These are phyloP conservation scores for Himalopsyche anomala DNA, from an alignment of 2,888 invertebrate genomes.

Conservation along the genomic window DNA sequence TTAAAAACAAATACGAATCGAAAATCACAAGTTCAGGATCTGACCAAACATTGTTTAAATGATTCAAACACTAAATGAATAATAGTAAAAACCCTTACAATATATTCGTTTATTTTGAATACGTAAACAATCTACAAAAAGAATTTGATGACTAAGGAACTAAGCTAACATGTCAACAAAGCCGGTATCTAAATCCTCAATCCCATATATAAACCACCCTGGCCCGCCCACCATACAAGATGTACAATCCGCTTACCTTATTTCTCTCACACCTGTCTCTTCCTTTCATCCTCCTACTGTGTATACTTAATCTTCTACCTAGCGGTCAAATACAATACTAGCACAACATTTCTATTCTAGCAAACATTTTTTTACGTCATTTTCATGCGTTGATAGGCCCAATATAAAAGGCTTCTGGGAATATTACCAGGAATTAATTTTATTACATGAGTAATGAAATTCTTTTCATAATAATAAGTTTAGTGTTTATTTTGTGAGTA, in stretches of 20 bases:
- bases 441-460: too few species aligned
- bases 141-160: too few species aligned
- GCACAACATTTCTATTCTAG: neutral
- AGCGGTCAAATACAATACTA: neutral
- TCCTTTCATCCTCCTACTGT: neutral
- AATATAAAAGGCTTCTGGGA: neutral
- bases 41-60: too few species aligned
- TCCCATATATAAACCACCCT: neutral
- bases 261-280: neutral
- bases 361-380: neutral
- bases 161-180: too few species aligned
- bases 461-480: too few species aligned
- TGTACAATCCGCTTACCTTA: neutral
- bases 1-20: too few species aligned
- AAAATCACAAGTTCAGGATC: too few species aligned
- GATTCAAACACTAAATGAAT: too few species aligned
- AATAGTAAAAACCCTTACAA: too few species aligned
- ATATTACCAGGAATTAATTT: too few species aligned
- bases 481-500: too few species aligned
- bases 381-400: neutral
- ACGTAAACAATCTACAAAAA: neutral
- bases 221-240: neutral
- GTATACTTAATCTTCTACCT: conserved; percentile 1
- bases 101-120: neutral
- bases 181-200: neutral